Percentiles rank a stretch among this genome's conserved stretches.
These are phyloP conservation scores for Pygoscelis adeliae DNA, from an alignment of 2,113 vertebrate species.

Conservation along the genomic window DNA sequence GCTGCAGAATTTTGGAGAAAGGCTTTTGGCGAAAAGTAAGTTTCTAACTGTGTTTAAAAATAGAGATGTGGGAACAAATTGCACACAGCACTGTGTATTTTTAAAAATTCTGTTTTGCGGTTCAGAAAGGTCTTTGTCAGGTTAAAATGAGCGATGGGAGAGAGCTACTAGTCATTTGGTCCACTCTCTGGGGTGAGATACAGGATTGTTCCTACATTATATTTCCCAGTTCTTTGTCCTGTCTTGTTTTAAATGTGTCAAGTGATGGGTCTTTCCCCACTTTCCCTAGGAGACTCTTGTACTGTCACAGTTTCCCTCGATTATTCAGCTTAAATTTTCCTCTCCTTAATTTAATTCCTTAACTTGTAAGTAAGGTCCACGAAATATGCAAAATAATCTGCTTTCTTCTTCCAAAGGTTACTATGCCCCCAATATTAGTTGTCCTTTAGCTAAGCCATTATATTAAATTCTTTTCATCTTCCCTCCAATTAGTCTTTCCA, in stretches of 20 bases:
- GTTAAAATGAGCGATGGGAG: not conserved
- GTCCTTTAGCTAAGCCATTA: not conserved
- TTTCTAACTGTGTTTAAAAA: not conserved
- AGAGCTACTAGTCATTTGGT: not conserved
- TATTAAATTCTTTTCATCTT: not conserved
- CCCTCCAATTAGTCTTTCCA: not conserved
- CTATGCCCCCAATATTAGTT: not conserved
- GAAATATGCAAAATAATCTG: not conserved
- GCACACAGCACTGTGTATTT: not conserved
- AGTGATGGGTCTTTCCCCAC: not conserved
- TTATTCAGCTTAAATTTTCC: not conserved
- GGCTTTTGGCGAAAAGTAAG: slow-evolving; percentile 97
- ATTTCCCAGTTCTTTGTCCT: not conserved
- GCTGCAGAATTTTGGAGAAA: slow-evolving; percentile 98
- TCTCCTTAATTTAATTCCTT: slow-evolving; percentile 1
- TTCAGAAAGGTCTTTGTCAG: not conserved
- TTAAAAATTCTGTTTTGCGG: rapidly evolving
- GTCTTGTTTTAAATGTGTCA: not conserved
- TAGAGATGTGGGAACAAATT: not conserved
- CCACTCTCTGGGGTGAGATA: not conserved
- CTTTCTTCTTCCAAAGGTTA: not conserved
- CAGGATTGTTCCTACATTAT: not conserved
- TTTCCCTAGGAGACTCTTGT: not conserved
- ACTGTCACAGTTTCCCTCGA: not conserved
- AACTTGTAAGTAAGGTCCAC: not conserved